Evolutionary conservation across 2,888 invertebrate species (phyloP).

Genomic region (Drosophila anomalipes): DNA sequence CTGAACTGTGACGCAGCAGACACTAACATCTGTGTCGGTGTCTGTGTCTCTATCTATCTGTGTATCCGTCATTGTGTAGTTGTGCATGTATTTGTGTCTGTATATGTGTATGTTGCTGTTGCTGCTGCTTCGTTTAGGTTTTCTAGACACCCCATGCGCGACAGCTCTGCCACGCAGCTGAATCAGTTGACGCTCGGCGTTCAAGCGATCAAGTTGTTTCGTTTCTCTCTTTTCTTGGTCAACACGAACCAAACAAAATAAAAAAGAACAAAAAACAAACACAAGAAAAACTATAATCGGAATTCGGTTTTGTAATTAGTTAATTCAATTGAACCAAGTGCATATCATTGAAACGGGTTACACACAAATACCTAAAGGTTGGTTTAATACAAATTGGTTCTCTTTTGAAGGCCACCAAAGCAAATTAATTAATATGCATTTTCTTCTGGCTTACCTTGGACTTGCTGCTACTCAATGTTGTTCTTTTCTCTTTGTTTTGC

Average conservation of each 20-base stretch:
- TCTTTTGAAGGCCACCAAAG: constrained; percentile 54
- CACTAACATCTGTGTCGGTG: constrained; percentile 6
- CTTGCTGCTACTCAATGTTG: not conserved
- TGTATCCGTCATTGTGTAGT: constrained; percentile 6
- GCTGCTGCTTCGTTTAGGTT: constrained; percentile 29
- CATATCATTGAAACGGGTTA: not conserved
- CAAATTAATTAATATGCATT: not conserved
- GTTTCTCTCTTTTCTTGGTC: constrained; percentile 12
- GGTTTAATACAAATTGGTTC: constrained; percentile 38
- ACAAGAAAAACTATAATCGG: constrained; percentile 14
- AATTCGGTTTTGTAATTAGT: constrained; percentile 9
- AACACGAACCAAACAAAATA: not conserved
- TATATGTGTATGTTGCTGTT: constrained; percentile 14
- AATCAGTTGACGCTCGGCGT: constrained; percentile 75
- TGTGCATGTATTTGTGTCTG: constrained; percentile 7
- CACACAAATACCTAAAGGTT: constrained; percentile 47
- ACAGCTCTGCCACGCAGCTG: constrained; percentile 50
- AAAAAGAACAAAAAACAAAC: constrained; percentile 5
- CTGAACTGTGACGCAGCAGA: constrained; percentile 16
- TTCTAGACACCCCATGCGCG: constrained; percentile 57
- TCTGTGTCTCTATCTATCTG: not conserved
- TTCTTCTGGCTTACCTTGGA: constrained; percentile 26
- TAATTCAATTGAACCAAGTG: constrained; percentile 12
- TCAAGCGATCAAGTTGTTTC: constrained; percentile 76
- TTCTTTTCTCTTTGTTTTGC: not conserved